Evolutionary conservation across 2,888 invertebrate species (phyloP), one percentile per base, ranked within the genome.

Genomic region (Habrosyne pyritoides): DNA sequence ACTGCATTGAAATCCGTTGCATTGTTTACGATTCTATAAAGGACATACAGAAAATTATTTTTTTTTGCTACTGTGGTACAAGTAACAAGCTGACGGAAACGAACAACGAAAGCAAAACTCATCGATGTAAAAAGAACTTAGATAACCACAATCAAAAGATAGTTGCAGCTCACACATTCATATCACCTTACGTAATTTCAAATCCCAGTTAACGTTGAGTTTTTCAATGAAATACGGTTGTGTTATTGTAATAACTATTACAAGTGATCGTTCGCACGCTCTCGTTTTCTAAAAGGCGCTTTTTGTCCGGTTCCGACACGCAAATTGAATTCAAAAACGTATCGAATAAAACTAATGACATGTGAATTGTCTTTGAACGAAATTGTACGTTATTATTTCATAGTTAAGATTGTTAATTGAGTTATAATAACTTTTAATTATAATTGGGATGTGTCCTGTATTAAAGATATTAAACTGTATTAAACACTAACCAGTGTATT

Each of bases 191-290:
- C 52, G 22, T 52, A 55, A 56, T 56, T 21, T 36, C 53, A 49
- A 28, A n/a, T n/a, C 33, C n/a, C n/a, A 33, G 33, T 49, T 26
- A 12, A 24, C 10, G n/a, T 21, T 4, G 26, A 10, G 28, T 26
- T 49, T 50, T 50, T 26, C 50, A 50, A 50, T 50, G 50, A 18
- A 50, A 50, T 21, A 28, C 28, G 10, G 21, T 49, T 30, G 5
- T 28, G 24, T 18, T 28, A 28, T 30, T 42, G 18, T 28, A 50
- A 50, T 24, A 30, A 50, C 30, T 28, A 49, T 66, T 64, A 67
- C 73, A 66, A 71, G 54, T 52, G 55, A 66, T 70, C 53, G 59
- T 69, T 84, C 83, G 54, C 84, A 84, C 84, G 84, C 81, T 83
- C 83, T 81, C 82, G 64, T 73, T 83, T 75, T 73, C 71, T 60